Evolutionary conservation across 2,797 vertebrate genomes (phyloP).

Genomic region (Staurois parvus): DNA sequence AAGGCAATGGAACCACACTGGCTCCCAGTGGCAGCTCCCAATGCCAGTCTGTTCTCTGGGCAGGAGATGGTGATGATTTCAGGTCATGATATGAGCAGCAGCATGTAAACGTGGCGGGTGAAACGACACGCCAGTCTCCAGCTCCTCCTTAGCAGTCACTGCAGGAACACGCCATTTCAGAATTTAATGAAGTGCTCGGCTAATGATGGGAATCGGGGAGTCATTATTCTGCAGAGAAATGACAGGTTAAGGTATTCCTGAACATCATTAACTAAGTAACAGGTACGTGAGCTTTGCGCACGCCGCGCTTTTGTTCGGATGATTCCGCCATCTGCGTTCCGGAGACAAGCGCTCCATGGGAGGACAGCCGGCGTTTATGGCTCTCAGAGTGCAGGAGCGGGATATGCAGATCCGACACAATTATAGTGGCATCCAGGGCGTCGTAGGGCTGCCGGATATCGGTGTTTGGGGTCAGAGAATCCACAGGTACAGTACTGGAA

Average conservation of each 20-base stretch:
- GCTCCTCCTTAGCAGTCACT: slow-evolving; percentile 1
- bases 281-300: slow-evolving; percentile 13
- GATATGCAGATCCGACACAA: no score
- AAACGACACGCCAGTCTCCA: not conserved
- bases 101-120: not conserved
- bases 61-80: not conserved
- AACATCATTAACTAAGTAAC: slow-evolving; percentile 49
- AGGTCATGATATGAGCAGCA: not conserved
- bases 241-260: slow-evolving; percentile 50
- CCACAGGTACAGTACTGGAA: no score
- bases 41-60: no score
- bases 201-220: slow-evolving; percentile 43
- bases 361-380: no score
- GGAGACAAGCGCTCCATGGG: slow-evolving; percentile 1
- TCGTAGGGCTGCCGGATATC: no score
- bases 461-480: no score
- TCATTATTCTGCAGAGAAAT: slow-evolving; percentile 41
- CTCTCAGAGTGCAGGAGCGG: no score
- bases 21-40: no score
- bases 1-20: no score
- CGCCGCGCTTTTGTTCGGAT: slow-evolving; percentile 1
- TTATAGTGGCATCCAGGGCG: no score
- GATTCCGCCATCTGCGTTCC: slow-evolving; percentile 4
- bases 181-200: slow-evolving; percentile 48
- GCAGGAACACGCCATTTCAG: slow-evolving; percentile 10